Evolutionary conservation across 2,797 vertebrate species (phyloP).

Genomic region (Pseudochaenichthys georgianus): DNA sequence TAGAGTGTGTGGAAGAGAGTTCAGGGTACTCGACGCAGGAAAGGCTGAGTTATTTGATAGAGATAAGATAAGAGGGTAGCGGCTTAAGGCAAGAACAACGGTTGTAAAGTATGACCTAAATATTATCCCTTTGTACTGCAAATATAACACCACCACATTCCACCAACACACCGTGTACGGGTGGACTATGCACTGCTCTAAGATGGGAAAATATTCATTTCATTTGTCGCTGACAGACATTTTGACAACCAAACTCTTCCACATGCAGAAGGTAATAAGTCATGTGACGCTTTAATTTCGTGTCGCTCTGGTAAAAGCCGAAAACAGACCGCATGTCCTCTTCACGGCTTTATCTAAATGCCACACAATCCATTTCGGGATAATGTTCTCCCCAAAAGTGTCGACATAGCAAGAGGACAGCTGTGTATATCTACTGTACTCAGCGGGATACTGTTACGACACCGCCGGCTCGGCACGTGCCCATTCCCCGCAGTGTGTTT

Average conservation of each 20-base stretch:
- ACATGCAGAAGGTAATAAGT: slow-evolving; percentile 2
- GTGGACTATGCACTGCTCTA: not conserved
- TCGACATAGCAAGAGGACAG: slow-evolving; percentile 51
- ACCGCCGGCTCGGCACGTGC: slow-evolving; percentile 22
- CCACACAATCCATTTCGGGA: slow-evolving; percentile 42
- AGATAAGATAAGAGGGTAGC: slow-evolving; percentile 55
- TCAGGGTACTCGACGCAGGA: slow-evolving; percentile 1
- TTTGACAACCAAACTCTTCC: not conserved
- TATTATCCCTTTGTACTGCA: not conserved
- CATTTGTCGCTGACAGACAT: slow-evolving; percentile 17
- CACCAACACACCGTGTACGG: not conserved
- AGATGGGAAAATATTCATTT: slow-evolving; percentile 9
- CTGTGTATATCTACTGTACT: slow-evolving; percentile 53
- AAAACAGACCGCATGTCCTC: slow-evolving; percentile 20
- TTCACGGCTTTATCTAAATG: slow-evolving; percentile 32
- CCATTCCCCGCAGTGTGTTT: slow-evolving; percentile 11
- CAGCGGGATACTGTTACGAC: slow-evolving; percentile 41
- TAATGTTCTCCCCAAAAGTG: slow-evolving; percentile 47
- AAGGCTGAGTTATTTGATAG: not conserved
- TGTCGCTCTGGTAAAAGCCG: slow-evolving; percentile 17
- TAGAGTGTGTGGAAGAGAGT: slow-evolving; percentile 2
- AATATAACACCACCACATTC: slow-evolving; percentile 9
- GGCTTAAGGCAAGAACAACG: slow-evolving; percentile 23
- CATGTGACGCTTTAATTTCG: not conserved
- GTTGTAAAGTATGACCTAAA: slow-evolving; percentile 17